These are phyloP conservation scores for Pleuronectes platessa DNA, from an alignment of 2,113 vertebrate genomes.

Conservation along the genomic window DNA sequence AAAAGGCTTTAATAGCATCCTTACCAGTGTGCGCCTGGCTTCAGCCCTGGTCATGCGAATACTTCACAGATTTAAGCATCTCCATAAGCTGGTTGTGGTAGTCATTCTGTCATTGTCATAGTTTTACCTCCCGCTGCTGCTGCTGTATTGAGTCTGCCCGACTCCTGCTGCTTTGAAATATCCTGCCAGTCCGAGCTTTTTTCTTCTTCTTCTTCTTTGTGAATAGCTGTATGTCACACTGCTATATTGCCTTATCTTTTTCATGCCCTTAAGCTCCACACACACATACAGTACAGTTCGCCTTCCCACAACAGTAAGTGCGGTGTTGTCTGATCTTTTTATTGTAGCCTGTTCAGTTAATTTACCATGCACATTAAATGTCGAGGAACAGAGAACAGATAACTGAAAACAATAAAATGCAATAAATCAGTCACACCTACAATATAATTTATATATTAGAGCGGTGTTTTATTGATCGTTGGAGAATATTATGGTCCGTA, in stretches of 20 bases:
- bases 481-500: constrained; percentile 39
- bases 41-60: constrained; percentile 31
- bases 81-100: constrained; percentile 58
- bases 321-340: constrained; percentile 49
- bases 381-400: constrained; percentile 53
- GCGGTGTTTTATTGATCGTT: constrained; percentile 56
- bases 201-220: constrained; percentile 18
- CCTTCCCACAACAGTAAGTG: constrained; percentile 47
- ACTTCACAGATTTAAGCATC: constrained; percentile 56
- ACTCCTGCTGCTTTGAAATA: constrained; percentile 60
- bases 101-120: constrained; percentile 64
- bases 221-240: constrained; percentile 46
- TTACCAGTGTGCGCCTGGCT: constrained; percentile 21
- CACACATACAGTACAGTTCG: constrained; percentile 7
- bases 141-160: constrained; percentile 44
- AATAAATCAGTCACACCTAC: constrained; percentile 63
- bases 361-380: constrained; percentile 61
- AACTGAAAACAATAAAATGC: constrained; percentile 61
- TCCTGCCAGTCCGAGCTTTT: constrained; percentile 39
- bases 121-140: constrained; percentile 63
- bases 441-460: constrained; percentile 60
- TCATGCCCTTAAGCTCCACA: constrained; percentile 31
- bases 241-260: constrained; percentile 54
- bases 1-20: constrained; percentile 37
- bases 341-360: constrained; percentile 52